Conservation (phyloP, 2,113 vertebrate genomes). For the Urocitellus parryii region DNA sequence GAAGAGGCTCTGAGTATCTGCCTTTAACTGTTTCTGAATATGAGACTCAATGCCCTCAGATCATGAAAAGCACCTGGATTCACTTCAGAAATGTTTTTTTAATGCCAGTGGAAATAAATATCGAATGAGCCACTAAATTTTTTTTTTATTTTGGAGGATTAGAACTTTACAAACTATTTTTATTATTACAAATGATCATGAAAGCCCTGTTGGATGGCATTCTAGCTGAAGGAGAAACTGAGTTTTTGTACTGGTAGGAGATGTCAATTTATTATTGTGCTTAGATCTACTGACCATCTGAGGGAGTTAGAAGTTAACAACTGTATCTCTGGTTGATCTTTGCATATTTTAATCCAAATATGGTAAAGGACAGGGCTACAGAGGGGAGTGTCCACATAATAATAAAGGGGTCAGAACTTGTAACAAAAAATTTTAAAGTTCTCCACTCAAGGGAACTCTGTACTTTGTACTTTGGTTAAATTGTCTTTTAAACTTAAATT, state of each 20-base stretch:
- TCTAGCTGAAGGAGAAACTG: constrained; percentile 46
- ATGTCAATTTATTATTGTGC: constrained; percentile 55
- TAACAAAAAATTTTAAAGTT: constrained; percentile 39
- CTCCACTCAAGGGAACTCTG: constrained; percentile 43
- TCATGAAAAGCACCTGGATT: not conserved
- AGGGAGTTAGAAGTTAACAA: constrained; percentile 84
- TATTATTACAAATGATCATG: not conserved
- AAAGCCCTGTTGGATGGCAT: constrained; percentile 3
- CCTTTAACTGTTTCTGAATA: not conserved
- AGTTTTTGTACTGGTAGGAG: not conserved
- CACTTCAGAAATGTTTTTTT: constrained; percentile 55
- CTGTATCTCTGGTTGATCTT: constrained; percentile 77
- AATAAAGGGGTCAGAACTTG: constrained; percentile 68
- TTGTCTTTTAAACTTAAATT: constrained; percentile 46
- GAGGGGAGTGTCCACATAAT: constrained; percentile 77
- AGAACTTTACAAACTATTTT: constrained; percentile 14
- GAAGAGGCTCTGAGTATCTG: not conserved
- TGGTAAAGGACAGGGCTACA: constrained; percentile 83
- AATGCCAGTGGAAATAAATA: constrained; percentile 50
- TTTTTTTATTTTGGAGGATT: not conserved
- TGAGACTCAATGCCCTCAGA: not conserved
- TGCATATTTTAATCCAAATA: constrained; percentile 86
- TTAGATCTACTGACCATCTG: constrained; percentile 70
- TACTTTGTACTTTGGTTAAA: constrained; percentile 69
- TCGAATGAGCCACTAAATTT: not conserved